These are phyloP conservation scores for Euzophera pinguis DNA, from an alignment of 2,888 invertebrate species.

Conservation along the genomic window DNA sequence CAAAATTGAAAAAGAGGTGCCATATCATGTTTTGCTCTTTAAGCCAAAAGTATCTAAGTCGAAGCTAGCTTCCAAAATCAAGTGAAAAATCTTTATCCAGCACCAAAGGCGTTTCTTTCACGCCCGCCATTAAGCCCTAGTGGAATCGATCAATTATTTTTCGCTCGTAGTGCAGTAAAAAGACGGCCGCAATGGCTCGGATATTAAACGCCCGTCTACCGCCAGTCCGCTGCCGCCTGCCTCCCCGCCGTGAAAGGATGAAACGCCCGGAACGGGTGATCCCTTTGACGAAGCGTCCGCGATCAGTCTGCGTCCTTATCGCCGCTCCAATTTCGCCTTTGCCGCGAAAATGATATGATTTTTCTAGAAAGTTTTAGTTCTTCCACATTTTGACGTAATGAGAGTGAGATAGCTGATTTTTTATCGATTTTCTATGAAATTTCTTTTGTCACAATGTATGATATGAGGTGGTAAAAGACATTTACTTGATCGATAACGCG, in stretches of 20 bases:
- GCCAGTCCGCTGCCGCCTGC: slow-evolving; percentile 12
- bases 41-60: background rate
- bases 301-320: slow-evolving; percentile 66
- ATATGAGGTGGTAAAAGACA: too few species aligned
- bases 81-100: slow-evolving; percentile 5
- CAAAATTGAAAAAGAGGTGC: too few species aligned
- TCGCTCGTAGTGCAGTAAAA: slow-evolving; percentile 60
- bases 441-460: too few species aligned
- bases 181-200: slow-evolving; percentile 59
- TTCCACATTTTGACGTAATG: slow-evolving; percentile 9
- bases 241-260: slow-evolving; percentile 42
- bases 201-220: slow-evolving; percentile 59
- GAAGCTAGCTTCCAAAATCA: background rate
- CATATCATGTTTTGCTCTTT: too few species aligned
- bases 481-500: too few species aligned
- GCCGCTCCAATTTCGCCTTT: slow-evolving; percentile 44
- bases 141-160: slow-evolving; percentile 75
- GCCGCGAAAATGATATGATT: slow-evolving; percentile 35
- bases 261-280: slow-evolving; percentile 44
- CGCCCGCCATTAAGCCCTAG: slow-evolving; percentile 56
- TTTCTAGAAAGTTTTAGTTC: slow-evolving; percentile 13
- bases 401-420: background rate
- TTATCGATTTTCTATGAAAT: background rate
- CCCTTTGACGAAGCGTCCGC: slow-evolving; percentile 61
- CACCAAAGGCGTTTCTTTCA: slow-evolving; percentile 34